Evolutionary conservation across 2,113 vertebrate species (phyloP).

Genomic region (Machaerirhynchus nigripectus): DNA sequence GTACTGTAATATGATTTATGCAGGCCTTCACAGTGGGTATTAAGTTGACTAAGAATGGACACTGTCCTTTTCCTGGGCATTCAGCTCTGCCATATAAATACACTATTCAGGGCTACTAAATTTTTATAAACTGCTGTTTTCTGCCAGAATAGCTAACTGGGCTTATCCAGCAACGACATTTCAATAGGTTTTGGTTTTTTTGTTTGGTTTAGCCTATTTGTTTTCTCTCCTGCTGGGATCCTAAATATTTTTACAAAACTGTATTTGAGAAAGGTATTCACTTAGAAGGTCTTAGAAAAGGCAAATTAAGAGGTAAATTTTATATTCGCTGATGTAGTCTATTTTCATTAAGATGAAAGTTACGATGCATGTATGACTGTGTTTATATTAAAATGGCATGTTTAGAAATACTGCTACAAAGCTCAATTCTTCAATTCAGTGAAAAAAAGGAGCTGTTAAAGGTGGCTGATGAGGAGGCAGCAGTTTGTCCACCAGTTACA

Average conservation of each 20-base stretch:
- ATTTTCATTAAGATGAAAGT: conserved; percentile 20
- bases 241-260: neutral
- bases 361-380: neutral
- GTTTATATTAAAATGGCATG: conserved; percentile 3
- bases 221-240: conserved; percentile 25
- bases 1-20: conserved; percentile 33
- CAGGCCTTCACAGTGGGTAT: neutral
- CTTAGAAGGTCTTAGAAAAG: neutral
- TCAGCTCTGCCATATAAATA: neutral
- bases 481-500: conserved; percentile 61
- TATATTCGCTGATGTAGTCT: neutral
- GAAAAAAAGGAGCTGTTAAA: conserved; percentile 55
- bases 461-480: conserved; percentile 57
- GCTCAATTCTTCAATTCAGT: neutral
- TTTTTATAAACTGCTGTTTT: conserved; percentile 26
- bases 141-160: conserved; percentile 31
- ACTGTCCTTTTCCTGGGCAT: neutral
- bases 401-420: conserved; percentile 30
- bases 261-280: neutral
- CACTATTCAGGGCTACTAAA: neutral
- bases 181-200: too few relatives aligned
- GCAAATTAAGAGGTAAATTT: conserved; percentile 18
- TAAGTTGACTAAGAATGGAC: conserved; percentile 4
- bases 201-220: conserved; percentile 25
- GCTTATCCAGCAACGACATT: conserved; percentile 6